Evolutionary conservation across 2,797 vertebrate species (phyloP), one percentile per base, ranked within the genome.

Genomic region (Sebastes oblongus): DNA sequence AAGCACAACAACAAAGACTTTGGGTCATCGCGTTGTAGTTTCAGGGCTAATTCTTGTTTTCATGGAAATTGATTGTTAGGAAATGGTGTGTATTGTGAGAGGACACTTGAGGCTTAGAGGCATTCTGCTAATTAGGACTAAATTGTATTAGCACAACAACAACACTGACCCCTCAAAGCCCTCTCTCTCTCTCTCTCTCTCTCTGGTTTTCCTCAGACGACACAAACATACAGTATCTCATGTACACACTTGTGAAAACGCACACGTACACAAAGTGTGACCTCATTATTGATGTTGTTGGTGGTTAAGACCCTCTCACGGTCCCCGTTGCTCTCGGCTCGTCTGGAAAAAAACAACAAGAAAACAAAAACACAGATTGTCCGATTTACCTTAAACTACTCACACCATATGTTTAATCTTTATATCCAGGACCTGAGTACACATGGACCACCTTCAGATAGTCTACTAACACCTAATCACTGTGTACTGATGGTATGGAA

Each of bases 241-340:
- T 70, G 29, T 62, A 32, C 50, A 29, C 82, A 36, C 55, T 52
- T 8, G 3, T 34, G 0, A 69, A 32, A 34, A 55, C 6, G 16
- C 32, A 52, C 22, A 34, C 58, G 60, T 25, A 60, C 68, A 52
- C 55, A 18, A 42, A 66, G 70, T 36, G 59, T 82, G 74, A 86
- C 86, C 91, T 89, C 36, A 22, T 86, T 91, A 93, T 89, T 85
- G 90, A 92, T 78, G 58, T 39, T 77, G 72, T 4, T 82, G 78
- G 56, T 78, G 86, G 87, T 91, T 91, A 91, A 91, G 83, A 91
- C 72, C 78, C 83, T 92, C 92, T 88, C 92, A 93, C 86, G 80
- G 88, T 89, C 89, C 77, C 82, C 83, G 78, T 46, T 84, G 82
- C 83, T 92, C 76, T 59, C 66, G 52, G 66, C 55, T 87, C 20